Conservation (phyloP, 2,888 invertebrate genomes). For the Mythimna loreyi region DNA sequence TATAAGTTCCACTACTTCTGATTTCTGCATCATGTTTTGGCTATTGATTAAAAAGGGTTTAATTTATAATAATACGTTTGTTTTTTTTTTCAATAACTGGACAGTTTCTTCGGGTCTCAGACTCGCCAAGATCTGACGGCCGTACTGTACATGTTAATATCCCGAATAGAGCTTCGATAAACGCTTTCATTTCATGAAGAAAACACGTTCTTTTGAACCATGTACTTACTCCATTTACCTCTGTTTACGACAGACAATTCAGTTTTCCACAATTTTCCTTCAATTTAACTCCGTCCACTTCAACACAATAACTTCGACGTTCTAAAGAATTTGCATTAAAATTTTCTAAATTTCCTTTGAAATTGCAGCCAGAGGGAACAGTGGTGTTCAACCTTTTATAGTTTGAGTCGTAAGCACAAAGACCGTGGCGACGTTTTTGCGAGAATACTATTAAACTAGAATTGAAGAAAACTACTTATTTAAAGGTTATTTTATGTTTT, state of each 20-base stretch:
- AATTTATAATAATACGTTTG: background rate
- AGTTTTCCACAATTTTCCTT: slow-evolving; percentile 32
- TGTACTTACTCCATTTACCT: too few species aligned
- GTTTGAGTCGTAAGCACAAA: slow-evolving; percentile 2
- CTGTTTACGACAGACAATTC: slow-evolving; percentile 26
- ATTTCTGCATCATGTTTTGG: background rate
- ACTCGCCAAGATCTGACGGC: too few species aligned
- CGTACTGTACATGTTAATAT: too few species aligned
- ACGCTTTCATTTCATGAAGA: too few species aligned
- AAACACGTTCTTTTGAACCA: too few species aligned
- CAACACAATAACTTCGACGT: slow-evolving; percentile 46
- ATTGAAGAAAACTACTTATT: too few species aligned
- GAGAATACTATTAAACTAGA: too few species aligned
- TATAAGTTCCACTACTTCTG: background rate
- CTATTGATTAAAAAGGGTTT: slow-evolving; percentile 15
- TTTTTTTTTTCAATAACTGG: too few species aligned
- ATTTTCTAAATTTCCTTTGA: slow-evolving; percentile 50
- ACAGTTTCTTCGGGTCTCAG: too few species aligned
- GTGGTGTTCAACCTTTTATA: slow-evolving; percentile 45
- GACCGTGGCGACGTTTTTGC: background rate
- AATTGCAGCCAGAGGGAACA: slow-evolving; percentile 44
- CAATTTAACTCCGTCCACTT: slow-evolving; percentile 29
- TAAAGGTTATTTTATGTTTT: too few species aligned
- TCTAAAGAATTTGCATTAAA: slow-evolving; percentile 51
- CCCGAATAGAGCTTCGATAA: too few species aligned